phyloP scores from a whole-genome alignment of 2,797 vertebrate genomes.

The Gymnopithys bicolor region DNA sequence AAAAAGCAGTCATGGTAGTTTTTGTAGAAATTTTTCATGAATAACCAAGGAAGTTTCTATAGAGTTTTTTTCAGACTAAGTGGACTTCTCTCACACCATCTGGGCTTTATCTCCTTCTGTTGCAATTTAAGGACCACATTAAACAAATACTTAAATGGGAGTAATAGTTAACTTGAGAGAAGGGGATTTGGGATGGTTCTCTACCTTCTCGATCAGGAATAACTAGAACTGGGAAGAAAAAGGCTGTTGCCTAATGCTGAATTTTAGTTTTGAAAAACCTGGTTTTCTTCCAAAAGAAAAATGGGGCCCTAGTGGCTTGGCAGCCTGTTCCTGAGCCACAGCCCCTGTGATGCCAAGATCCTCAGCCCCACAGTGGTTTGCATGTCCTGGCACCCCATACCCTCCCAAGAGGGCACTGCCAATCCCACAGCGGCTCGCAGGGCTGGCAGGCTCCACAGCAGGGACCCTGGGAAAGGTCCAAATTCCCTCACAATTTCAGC shows the following conservation, averaged over 20 bases:
- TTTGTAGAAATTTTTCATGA: background rate
- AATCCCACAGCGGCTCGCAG: background rate
- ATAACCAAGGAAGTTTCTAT: background rate
- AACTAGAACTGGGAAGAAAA: background rate
- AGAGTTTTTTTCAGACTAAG: background rate
- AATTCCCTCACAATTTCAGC: background rate
- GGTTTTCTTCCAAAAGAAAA: slow-evolving; percentile 46
- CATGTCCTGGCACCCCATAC: background rate
- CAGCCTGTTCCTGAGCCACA: slow-evolving; percentile 35
- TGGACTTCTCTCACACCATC: background rate
- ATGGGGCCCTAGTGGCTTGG: slow-evolving; percentile 32
- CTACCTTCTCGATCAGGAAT: background rate
- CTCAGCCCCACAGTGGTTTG: background rate
- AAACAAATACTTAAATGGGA: background rate
- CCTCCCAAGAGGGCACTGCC: background rate
- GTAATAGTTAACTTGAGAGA: background rate
- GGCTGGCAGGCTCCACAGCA: background rate
- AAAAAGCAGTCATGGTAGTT: background rate
- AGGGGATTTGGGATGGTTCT: background rate
- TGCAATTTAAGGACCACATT: background rate
- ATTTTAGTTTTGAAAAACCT: slow-evolving; percentile 26
- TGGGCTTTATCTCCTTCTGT: background rate
- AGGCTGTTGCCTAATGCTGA: background rate
- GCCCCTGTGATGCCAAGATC: background rate
- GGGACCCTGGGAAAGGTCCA: background rate